A percentile compares a stretch with the other conserved stretches of the same genome.
phyloP scores from a whole-genome alignment of 2,113 vertebrate species.

The Gracilinanus agilis region DNA sequence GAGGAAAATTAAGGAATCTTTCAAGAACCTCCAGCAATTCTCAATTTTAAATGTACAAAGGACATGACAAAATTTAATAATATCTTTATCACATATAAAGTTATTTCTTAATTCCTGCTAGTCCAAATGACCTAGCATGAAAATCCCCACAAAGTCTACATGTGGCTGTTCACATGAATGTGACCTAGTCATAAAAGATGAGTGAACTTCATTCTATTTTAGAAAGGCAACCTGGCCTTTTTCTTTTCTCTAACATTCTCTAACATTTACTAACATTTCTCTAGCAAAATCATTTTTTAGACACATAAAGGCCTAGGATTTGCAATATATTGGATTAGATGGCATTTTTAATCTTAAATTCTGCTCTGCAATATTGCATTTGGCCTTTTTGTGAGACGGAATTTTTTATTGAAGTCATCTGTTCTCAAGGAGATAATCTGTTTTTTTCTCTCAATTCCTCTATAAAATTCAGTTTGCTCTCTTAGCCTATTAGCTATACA shows the following conservation, averaged over 20 bases:
- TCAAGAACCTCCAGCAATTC: not conserved
- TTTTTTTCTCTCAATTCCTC: not conserved
- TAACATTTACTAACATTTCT: not conserved
- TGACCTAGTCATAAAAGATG: not conserved
- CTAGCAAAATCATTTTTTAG: not conserved
- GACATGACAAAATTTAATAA: not conserved
- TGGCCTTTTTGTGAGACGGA: slow-evolving; percentile 16
- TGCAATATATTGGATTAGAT: slow-evolving; percentile 30
- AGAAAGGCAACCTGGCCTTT: slow-evolving; percentile 27
- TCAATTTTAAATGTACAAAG: not conserved
- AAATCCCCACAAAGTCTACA: not conserved
- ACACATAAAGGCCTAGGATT: slow-evolving; percentile 22
- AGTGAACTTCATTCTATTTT: slow-evolving; percentile 7
- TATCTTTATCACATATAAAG: not conserved
- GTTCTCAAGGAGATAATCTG: not conserved
- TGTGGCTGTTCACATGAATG: not conserved
- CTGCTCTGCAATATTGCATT: not conserved
- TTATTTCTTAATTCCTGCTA: not conserved
- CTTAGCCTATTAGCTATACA: not conserved
- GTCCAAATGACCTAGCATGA: not conserved
- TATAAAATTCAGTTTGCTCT: slow-evolving; percentile 1
- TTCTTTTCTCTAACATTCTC: not conserved
- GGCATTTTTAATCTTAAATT: slow-evolving; percentile 3
- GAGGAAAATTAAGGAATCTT: not conserved
- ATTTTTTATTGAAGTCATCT: not conserved